phyloP scores from a whole-genome alignment of 2,113 vertebrate species.

The Zosterops lateralis region DNA sequence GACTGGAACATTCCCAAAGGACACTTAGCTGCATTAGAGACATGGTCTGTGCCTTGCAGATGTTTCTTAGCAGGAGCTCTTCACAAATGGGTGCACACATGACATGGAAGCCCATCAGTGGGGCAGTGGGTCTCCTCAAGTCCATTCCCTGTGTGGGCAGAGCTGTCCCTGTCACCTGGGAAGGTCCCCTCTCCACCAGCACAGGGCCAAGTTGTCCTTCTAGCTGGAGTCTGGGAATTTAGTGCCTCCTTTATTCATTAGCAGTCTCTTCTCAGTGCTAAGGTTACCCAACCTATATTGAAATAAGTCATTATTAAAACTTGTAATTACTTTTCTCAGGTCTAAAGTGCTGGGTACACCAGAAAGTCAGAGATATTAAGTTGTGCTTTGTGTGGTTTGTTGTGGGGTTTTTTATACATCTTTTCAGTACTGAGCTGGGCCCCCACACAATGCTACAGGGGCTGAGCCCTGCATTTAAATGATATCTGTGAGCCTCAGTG shows the following conservation, averaged over 20 bases:
- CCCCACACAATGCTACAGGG: accelerated
- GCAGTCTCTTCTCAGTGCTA: not conserved
- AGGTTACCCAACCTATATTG: not conserved
- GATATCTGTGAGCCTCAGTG: not conserved
- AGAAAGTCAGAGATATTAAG: not conserved
- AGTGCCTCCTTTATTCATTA: not conserved
- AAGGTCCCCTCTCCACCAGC: not conserved
- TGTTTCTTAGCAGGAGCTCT: not conserved
- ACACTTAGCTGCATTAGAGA: not conserved
- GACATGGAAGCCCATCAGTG: not conserved
- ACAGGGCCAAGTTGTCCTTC: not conserved
- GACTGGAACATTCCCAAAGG: not conserved
- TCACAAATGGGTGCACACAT: not conserved
- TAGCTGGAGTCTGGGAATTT: not conserved
- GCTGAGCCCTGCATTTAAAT: not conserved
- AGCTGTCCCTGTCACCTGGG: accelerated
- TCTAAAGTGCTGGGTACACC: not conserved
- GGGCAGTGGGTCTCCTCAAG: not conserved
- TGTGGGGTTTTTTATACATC: not conserved
- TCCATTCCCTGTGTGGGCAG: not conserved
- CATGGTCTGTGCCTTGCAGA: not conserved
- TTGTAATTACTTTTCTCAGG: not conserved
- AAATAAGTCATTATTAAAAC: not conserved
- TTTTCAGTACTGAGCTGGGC: not conserved
- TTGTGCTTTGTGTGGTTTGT: accelerated